Conservation (phyloP, 2,113 vertebrate genomes). For the Mobula birostris region DNA sequence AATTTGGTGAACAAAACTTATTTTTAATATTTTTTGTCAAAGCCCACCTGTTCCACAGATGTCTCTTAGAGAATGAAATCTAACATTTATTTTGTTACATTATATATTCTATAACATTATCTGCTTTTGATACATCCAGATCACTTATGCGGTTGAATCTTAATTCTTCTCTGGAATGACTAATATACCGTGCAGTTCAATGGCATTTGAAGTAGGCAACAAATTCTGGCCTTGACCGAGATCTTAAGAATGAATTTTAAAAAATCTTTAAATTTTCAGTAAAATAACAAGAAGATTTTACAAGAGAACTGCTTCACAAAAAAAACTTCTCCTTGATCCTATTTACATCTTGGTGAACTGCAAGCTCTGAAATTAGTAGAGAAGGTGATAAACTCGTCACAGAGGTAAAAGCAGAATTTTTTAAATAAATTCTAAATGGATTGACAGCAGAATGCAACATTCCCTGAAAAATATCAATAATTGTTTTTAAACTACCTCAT, state of each 20-base stretch:
- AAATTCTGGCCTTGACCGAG: no score
- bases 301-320: not conserved
- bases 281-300: not conserved
- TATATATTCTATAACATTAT: no score
- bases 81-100: no score
- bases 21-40: no score
- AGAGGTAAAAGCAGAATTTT: not conserved
- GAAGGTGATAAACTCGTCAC: not conserved
- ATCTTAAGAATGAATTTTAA: not conserved
- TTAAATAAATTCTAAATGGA: not conserved
- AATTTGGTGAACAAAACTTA: not conserved
- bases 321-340: not conserved
- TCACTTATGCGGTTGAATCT: no score
- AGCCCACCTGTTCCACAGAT: no score
- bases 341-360: not conserved
- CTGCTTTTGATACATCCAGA: no score
- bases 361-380: not conserved
- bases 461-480: slow-evolving; percentile 14
- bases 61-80: no score
- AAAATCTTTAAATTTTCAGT: not conserved
- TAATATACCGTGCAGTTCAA: no score
- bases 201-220: no score
- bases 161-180: no score
- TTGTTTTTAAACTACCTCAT: not conserved
- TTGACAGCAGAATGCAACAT: not conserved